Evolutionary conservation across 2,888 invertebrate species (phyloP).

Genomic region (Beris chalybata): DNA sequence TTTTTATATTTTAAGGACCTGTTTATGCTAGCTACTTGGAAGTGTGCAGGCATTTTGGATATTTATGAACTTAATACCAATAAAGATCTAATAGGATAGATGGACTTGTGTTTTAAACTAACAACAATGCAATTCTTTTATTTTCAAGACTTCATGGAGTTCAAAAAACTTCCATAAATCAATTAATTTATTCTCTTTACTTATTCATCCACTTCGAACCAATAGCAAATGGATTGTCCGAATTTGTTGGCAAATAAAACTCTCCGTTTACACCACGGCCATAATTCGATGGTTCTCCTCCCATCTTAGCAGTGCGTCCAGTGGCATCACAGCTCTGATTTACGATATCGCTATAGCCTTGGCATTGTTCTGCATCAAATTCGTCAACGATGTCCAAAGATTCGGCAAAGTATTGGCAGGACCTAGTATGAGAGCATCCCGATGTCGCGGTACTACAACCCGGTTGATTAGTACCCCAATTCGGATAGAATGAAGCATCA

Average conservation of each 20-base stretch:
- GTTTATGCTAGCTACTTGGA: no score
- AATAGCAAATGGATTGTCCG: slow-evolving; percentile 19
- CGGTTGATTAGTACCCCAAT: slow-evolving; percentile 59
- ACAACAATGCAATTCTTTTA: no score
- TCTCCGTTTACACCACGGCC: slow-evolving; percentile 11
- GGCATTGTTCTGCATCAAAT: slow-evolving; percentile 48
- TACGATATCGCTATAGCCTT: slow-evolving; percentile 43
- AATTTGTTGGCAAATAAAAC: slow-evolving; percentile 33
- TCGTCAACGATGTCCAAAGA: slow-evolving; percentile 47
- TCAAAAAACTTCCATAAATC: background rate
- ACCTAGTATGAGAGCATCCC: slow-evolving; percentile 56
- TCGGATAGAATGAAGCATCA: slow-evolving; percentile 60
- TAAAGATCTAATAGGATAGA: no score
- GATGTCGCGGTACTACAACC: slow-evolving; percentile 56
- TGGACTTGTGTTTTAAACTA: no score
- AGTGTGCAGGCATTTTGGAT: no score
- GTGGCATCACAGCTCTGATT: slow-evolving; percentile 41
- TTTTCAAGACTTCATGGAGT: background rate
- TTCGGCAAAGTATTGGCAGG: slow-evolving; percentile 57
- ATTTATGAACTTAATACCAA: no score
- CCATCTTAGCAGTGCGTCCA: slow-evolving; percentile 45
- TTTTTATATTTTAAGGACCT: no score
- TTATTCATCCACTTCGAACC: slow-evolving; percentile 2
- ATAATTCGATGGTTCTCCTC: slow-evolving; percentile 43
- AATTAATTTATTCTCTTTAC: background rate